Evolutionary conservation across 2,113 vertebrate species (phyloP).

Genomic region (Poeciliopsis occidentalis): DNA sequence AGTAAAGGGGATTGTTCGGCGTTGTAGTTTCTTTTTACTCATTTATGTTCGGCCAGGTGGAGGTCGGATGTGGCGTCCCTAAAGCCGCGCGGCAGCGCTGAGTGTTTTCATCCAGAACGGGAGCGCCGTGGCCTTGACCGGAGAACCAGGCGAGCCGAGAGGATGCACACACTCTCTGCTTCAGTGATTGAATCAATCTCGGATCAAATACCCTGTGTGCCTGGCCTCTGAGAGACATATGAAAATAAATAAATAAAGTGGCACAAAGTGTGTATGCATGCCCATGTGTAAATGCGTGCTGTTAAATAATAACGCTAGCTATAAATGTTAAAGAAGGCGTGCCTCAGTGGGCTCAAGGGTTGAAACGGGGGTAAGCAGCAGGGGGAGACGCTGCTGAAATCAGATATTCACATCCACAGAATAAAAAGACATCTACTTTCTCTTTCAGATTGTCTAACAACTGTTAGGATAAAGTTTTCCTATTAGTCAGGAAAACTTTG

Average conservation of each 20-base stretch:
- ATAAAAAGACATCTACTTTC: background rate
- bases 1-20: slow-evolving; percentile 72
- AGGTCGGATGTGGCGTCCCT: slow-evolving; percentile 61
- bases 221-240: slow-evolving; percentile 32
- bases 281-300: slow-evolving; percentile 2
- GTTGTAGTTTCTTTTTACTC: slow-evolving; percentile 69
- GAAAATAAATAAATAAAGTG: slow-evolving; percentile 2
- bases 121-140: slow-evolving; percentile 57
- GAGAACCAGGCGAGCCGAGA: slow-evolving; percentile 29
- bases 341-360: background rate
- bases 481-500: background rate
- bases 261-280: slow-evolving; percentile 11
- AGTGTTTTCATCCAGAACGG: slow-evolving; percentile 39
- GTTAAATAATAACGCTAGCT: slow-evolving; percentile 27
- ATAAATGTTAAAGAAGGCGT: slow-evolving; percentile 28
- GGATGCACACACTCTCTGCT: slow-evolving; percentile 60
- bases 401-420: background rate
- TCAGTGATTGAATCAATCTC: slow-evolving; percentile 69
- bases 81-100: slow-evolving; percentile 48
- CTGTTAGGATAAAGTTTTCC: background rate
- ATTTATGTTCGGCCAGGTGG: slow-evolving; percentile 65
- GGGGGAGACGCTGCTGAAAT: background rate
- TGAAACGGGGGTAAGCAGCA: background rate
- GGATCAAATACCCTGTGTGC: slow-evolving; percentile 36
- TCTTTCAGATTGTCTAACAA: background rate